Evolutionary conservation across 2,888 invertebrate species (phyloP).

Genomic region (Resseliella maxima): DNA sequence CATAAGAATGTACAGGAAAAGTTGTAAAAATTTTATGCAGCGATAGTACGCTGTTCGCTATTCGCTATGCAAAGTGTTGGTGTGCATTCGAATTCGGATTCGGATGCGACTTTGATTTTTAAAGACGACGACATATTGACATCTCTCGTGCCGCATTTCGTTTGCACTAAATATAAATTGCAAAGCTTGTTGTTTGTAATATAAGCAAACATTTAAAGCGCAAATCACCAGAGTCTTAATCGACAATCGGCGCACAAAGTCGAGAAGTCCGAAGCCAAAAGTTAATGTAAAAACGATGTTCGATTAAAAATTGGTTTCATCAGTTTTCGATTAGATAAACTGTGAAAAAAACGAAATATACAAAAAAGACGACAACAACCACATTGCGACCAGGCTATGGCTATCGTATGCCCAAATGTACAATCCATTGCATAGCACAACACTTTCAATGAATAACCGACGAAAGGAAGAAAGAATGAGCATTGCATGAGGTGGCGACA

Average conservation of each 20-base stretch:
- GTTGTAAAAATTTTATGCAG: too few relatives aligned
- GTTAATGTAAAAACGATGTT: conserved; percentile 55
- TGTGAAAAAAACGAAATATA: background rate
- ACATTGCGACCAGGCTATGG: background rate
- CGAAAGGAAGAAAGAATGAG: background rate
- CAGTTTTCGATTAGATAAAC: conserved; percentile 46
- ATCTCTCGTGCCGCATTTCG: conserved; percentile 24
- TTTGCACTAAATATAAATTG: background rate
- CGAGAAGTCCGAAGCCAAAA: conserved; percentile 28
- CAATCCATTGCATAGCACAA: background rate
- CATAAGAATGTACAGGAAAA: too few relatives aligned
- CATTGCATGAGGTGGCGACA: conserved; percentile 45
- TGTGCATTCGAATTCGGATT: background rate
- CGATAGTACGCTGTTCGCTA: too few relatives aligned
- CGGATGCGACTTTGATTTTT: conserved; percentile 43
- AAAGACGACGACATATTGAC: conserved; percentile 44
- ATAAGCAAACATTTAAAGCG: conserved; percentile 24
- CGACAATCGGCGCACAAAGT: background rate
- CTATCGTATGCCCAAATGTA: background rate
- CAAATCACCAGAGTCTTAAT: background rate
- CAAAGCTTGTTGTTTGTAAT: background rate
- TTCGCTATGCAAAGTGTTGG: background rate
- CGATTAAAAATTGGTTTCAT: conserved; percentile 55
- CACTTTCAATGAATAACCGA: background rate
- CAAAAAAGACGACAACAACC: background rate